Evolutionary conservation across 2,797 vertebrate genomes (phyloP).

Genomic region (Megalops cyprinoides): DNA sequence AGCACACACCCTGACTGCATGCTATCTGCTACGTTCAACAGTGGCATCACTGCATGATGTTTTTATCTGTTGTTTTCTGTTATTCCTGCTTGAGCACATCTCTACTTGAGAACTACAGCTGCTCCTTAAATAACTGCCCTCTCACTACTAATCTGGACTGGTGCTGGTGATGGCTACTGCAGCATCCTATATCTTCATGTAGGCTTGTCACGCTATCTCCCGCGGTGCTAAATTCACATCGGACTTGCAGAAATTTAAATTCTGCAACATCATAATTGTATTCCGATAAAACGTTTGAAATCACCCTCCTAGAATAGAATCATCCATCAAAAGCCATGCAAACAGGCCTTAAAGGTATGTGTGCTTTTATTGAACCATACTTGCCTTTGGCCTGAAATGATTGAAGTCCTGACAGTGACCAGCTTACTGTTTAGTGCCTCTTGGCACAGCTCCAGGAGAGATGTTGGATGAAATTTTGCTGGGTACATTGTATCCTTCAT

Average conservation of each 20-base stretch:
- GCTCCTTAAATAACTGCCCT: not conserved
- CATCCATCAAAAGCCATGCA: not conserved
- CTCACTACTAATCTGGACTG: not conserved
- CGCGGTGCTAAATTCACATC: no score
- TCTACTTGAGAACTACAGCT: slow-evolving; percentile 12
- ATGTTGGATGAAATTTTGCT: not conserved
- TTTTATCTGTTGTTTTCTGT: slow-evolving; percentile 57
- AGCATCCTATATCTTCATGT: not conserved
- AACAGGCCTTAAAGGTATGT: not conserved
- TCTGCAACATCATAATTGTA: not conserved
- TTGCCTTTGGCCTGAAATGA: not conserved
- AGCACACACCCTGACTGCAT: slow-evolving; percentile 22
- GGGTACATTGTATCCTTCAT: not conserved
- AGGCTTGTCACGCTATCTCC: no score
- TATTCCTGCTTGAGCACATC: slow-evolving; percentile 65
- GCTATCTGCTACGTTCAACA: not conserved
- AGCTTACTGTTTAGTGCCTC: not conserved
- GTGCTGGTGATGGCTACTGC: not conserved
- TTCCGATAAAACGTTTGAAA: not conserved
- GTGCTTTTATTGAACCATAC: not conserved
- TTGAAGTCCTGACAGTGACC: not conserved
- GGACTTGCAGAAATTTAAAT: no score
- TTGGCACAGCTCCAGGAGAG: not conserved
- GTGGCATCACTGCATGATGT: slow-evolving; percentile 39
- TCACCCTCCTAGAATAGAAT: not conserved